These are phyloP conservation scores for Platichthys stellatus DNA, from an alignment of 2,113 vertebrate genomes.

Conservation along the genomic window DNA sequence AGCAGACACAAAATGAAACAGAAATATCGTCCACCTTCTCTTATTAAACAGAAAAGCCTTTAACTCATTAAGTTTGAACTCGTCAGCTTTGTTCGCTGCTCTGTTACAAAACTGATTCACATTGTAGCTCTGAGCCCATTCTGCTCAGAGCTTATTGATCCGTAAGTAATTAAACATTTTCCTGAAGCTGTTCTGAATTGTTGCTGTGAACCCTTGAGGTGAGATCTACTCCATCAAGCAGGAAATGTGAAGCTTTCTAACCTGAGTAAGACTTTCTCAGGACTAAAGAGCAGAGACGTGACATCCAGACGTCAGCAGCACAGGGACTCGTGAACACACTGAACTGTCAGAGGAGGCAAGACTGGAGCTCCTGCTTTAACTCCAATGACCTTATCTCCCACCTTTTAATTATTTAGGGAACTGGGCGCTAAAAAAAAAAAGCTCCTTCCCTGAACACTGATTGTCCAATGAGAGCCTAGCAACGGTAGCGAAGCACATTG, in stretches of 20 bases:
- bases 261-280: background rate
- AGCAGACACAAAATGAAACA: background rate
- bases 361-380: slow-evolving; percentile 28
- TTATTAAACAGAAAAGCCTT: slow-evolving; percentile 6
- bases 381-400: slow-evolving; percentile 37
- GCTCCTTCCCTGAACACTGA: background rate
- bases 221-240: no score
- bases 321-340: no score
- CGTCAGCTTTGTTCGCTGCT: slow-evolving; percentile 17
- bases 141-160: background rate
- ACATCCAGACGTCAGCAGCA: background rate
- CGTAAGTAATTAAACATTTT: slow-evolving; percentile 18
- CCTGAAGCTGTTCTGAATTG: background rate
- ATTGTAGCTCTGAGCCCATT: background rate
- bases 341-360: slow-evolving; percentile 27
- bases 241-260: background rate
- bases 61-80: slow-evolving; percentile 16
- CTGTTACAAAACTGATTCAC: background rate
- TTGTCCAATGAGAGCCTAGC: slow-evolving; percentile 4
- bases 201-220: background rate
- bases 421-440: background rate
- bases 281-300: background rate
- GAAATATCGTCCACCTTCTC: slow-evolving; percentile 15
- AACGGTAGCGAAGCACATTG: slow-evolving; percentile 10
- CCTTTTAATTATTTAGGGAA: slow-evolving; percentile 49